Evolutionary conservation across 2,888 invertebrate species (phyloP).

Genomic region (Parnassius mnemosyne): DNA sequence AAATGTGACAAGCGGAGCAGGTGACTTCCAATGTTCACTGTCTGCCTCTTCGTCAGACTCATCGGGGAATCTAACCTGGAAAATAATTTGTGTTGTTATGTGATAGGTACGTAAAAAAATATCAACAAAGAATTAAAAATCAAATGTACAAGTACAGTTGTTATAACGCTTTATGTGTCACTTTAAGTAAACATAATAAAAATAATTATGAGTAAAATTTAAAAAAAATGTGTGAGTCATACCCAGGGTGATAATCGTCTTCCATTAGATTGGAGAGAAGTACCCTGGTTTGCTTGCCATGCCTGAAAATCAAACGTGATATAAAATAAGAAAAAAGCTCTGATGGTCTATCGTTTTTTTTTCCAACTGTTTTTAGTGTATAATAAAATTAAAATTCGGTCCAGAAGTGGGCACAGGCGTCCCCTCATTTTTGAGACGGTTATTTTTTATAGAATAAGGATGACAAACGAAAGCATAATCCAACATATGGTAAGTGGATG

Average conservation of each 20-base stretch:
- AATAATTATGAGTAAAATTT: too few species aligned
- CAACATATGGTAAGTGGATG: too few species aligned
- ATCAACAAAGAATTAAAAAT: too few species aligned
- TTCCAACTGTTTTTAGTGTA: too few species aligned
- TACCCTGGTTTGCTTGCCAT: slow-evolving; percentile 67
- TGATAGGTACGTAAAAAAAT: background rate
- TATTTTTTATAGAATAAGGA: background rate
- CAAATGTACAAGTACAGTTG: too few species aligned
- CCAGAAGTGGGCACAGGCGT: background rate
- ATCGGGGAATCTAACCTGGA: slow-evolving; percentile 65
- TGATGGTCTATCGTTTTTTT: too few species aligned
- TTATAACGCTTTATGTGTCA: too few species aligned
- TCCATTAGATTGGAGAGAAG: slow-evolving; percentile 49
- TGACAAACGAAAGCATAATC: too few species aligned
- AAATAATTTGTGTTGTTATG: slow-evolving; percentile 13
- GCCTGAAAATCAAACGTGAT: slow-evolving; percentile 44
- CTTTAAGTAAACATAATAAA: too few species aligned
- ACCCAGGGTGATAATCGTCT: slow-evolving; percentile 68
- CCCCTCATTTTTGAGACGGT: background rate
- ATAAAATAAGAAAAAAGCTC: too few species aligned
- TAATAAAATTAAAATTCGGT: too few species aligned
- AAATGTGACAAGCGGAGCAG: slow-evolving; percentile 68
- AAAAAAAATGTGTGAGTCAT: background rate
- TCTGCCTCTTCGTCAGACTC: slow-evolving; percentile 69
- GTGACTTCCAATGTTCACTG: slow-evolving; percentile 56